These are phyloP conservation scores for Pogonocichla stellata DNA, from an alignment of 2,113 vertebrate genomes.

Conservation along the genomic window DNA sequence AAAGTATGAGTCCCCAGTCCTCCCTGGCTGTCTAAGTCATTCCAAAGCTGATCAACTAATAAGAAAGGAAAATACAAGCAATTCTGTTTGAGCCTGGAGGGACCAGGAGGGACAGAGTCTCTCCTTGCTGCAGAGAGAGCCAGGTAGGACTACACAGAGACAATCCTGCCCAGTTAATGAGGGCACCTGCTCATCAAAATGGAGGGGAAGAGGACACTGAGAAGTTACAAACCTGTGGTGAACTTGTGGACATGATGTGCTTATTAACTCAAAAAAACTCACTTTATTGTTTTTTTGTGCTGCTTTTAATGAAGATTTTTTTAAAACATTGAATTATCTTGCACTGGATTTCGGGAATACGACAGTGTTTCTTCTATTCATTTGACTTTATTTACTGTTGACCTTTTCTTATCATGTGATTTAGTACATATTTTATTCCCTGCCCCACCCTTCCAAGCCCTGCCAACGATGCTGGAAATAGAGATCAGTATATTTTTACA, in stretches of 20 bases:
- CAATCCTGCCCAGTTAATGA: background rate
- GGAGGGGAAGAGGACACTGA: background rate
- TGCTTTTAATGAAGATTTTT: background rate
- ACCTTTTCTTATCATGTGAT: background rate
- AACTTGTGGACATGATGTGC: background rate
- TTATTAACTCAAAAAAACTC: background rate
- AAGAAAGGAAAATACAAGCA: background rate
- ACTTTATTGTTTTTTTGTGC: background rate
- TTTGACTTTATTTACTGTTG: background rate
- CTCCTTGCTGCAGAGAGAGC: background rate
- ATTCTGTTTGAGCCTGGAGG: background rate
- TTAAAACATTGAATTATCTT: background rate
- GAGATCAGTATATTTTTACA: conserved; percentile 2
- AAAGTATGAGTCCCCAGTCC: background rate
- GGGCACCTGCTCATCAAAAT: background rate
- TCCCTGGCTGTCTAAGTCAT: background rate
- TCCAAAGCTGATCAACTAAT: background rate
- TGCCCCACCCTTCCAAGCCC: background rate
- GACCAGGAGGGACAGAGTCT: background rate
- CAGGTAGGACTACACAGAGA: no score
- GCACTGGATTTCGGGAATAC: background rate
- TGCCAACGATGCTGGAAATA: background rate
- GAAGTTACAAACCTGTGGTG: background rate
- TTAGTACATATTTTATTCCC: background rate
- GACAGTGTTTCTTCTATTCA: background rate